Base-by-base conservation (phyloP, 2,888 invertebrate genomes). In the Ariolimax columbianus region DNA sequence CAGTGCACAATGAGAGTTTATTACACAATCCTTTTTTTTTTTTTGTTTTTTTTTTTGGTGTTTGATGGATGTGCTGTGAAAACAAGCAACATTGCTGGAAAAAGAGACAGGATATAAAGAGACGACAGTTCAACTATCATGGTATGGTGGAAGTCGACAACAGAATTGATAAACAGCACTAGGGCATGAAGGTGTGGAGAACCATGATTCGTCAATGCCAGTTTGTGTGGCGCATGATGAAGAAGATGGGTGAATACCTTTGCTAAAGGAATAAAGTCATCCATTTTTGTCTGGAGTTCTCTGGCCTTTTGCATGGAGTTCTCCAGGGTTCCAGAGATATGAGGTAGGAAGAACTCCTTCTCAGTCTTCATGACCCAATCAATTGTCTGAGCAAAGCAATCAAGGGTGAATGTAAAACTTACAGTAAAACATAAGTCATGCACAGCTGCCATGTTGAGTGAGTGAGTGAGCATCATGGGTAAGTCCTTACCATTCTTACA, bases 301-400 rank as follows among this genome's bases (percentile, higher is more conserved):
- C 91, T 89, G 68, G 91, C 91, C 63, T 90, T 90, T 83, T 91
- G 92, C 63, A 90, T 94, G 19, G 96, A 95, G 88, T 95, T 95
- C 70, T 95, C 95, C 4, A 96, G 95, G 85, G 95, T 95, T n/a
- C 96, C 95, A 77, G 96, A 96, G 88, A 97, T 96, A 75, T 96
- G 95, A 33, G 97, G 97, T 33, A 82, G 75, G 95, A 97, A 97
- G 85, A 97, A 94, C 91, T 97, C 96, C 75, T 95, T 95, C 92
- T 96, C 96, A 90, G 96, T 95, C 93, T 96, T 92, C 91, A 93
- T 92, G 80, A 93, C 92, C 91, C 90, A 92, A 90, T 94, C 94
- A 89, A 94, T 93, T 14, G 94, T 94, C 94, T 94, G 92, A 84
- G 89, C 91, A 88, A 85, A 82, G 43, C 47, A 72, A 81, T 30